Conservation (phyloP, 2,113 vertebrate species). For the Campylomormyrus tamandua region DNA sequence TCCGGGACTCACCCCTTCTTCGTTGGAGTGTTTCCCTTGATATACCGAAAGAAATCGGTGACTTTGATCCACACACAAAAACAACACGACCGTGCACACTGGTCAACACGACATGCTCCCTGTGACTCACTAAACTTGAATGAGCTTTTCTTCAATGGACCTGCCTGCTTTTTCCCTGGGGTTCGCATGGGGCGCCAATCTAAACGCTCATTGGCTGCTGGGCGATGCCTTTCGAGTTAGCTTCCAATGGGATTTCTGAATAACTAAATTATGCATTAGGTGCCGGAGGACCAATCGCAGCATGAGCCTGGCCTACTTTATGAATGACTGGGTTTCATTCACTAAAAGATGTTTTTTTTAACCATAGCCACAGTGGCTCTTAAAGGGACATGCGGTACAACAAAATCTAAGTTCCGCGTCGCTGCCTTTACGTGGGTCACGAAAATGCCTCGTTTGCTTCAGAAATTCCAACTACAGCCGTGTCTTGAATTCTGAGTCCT, state of each 20-base stretch:
- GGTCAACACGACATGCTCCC: conserved; percentile 26
- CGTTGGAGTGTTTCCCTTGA: conserved; percentile 20
- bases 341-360: conserved; percentile 41
- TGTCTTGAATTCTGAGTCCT: neutral
- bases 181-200: conserved; percentile 28
- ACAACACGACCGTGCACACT: conserved; percentile 12
- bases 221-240: conserved; percentile 22
- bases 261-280: conserved; percentile 38
- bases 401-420: neutral
- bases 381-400: conserved; percentile 49
- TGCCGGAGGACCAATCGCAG: conserved; percentile 47
- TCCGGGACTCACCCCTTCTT: conserved; percentile 41
- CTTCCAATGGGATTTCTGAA: conserved; percentile 41
- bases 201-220: conserved; percentile 43
- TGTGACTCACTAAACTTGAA: conserved; percentile 58
- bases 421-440: neutral
- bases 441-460: neutral
- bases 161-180: conserved; percentile 43
- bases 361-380: conserved; percentile 34
- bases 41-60: conserved; percentile 2
- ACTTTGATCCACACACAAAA: conserved; percentile 48
- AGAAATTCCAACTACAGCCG: neutral
- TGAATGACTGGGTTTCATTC: conserved; percentile 75
- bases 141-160: conserved; percentile 56
- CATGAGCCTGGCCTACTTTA: conserved; percentile 52